Percentiles rank a stretch among this genome's conserved stretches.
Evolutionary conservation across 2,888 invertebrate genomes (phyloP).

Genomic region (Trichacis sp.): DNA sequence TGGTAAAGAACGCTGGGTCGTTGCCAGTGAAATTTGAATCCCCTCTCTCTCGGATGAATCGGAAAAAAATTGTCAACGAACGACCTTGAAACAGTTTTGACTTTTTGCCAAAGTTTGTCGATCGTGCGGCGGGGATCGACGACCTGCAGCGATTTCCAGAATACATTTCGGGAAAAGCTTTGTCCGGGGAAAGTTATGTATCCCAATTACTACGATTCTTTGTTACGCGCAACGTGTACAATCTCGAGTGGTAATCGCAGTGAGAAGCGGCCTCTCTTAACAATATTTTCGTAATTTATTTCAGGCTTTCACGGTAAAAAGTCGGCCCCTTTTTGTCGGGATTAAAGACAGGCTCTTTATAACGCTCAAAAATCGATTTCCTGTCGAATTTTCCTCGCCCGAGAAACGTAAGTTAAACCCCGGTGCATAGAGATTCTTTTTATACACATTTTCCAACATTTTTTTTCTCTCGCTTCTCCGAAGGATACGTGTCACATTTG

Average conservation of each 20-base stretch:
- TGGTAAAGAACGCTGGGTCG: too few species aligned
- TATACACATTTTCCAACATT: not conserved
- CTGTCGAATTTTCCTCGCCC: not conserved
- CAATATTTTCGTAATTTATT: too few species aligned
- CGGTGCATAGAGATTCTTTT: not conserved
- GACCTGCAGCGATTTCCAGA: constrained; percentile 27
- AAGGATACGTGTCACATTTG: not conserved
- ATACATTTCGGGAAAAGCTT: too few species aligned
- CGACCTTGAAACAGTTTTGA: too few species aligned
- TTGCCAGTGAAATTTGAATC: not conserved
- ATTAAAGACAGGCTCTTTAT: not conserved
- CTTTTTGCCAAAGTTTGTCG: constrained; percentile 41
- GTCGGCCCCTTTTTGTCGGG: not conserved
- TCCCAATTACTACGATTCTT: too few species aligned
- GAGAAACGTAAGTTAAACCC: not conserved
- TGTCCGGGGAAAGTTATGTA: too few species aligned
- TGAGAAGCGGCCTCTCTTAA: too few species aligned
- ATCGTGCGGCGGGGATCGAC: constrained; percentile 44
- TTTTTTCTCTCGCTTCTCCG: not conserved
- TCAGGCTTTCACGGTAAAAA: not conserved
- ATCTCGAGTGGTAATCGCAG: too few species aligned
- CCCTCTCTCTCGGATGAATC: too few species aligned
- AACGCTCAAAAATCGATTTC: not conserved
- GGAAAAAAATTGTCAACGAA: too few species aligned
- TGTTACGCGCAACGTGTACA: too few species aligned